Evolutionary conservation across 2,888 invertebrate genomes (phyloP).

Genomic region (Ernsta delagoae): DNA sequence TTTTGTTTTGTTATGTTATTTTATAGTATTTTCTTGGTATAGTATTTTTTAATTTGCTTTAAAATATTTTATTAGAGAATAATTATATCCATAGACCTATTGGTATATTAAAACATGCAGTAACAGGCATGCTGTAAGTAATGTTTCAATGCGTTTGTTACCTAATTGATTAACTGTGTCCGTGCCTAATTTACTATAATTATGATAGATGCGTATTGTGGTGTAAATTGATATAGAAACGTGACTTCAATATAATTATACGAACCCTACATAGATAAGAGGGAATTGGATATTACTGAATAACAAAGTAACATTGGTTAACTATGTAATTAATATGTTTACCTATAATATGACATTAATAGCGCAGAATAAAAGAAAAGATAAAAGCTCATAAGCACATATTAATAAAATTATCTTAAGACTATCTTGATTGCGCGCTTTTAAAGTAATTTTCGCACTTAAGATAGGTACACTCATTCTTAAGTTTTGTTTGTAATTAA

Average conservation of each 20-base stretch:
- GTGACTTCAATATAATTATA: conserved; percentile 5
- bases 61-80: no score
- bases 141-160: conserved; percentile 9
- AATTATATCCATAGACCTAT: neutral
- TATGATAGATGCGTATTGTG: conserved; percentile 1
- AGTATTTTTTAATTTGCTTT: no score
- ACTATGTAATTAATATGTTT: neutral
- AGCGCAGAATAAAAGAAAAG: no score
- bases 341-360: no score
- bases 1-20: no score
- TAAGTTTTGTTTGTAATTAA: no score
- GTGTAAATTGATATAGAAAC: neutral
- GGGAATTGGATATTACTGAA: neutral
- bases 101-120: neutral
- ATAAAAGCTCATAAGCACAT: no score
- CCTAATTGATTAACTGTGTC: conserved; percentile 13
- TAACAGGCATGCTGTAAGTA: neutral
- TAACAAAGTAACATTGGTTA: neutral
- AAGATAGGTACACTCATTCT: no score
- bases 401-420: no score
- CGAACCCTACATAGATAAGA: neutral
- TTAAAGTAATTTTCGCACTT: no score
- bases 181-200: conserved; percentile 4
- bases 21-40: no score
- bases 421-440: no score